Evolutionary conservation across 1,140 invertebrate species (phyloP), one percentile per base, ranked within the genome.

Genomic region (Ceratosolen fusciceps): DNA sequence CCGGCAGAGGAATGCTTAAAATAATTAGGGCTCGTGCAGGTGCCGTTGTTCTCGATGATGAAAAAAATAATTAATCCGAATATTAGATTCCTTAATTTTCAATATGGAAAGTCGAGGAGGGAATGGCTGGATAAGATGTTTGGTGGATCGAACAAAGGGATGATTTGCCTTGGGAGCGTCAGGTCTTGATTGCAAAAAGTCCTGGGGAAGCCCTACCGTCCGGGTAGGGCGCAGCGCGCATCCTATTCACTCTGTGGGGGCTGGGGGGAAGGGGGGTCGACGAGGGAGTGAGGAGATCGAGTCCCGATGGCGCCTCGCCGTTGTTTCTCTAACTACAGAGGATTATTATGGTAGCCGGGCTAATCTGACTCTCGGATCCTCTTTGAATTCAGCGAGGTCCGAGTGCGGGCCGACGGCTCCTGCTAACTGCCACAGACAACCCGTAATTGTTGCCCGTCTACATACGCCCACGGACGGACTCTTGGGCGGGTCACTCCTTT

Each of bases 281-380:
- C 39, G 39, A 7, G 12, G 12, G 39, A 65, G 16, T 14, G 47
- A 52, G 16, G n/a, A 31, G 10, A 34, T 24, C 31, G 10, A 37
- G 37, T 75, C 60, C 49, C 60, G 39, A 31, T 24, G 14, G 43
- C n/a, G 3, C 14, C 19, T 58, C n/a, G 5, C 19, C n/a, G 5
- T 8, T 39, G 37, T 60, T 43, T 58, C 71, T 60, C 56, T 12
- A 24, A 7, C 56, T 60, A 26, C 26, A 3, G 52, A 56, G 78
- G 62, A 81, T 83, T 81, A 83, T 83, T 82, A 81, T 78, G 62
- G 62, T 62, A 71, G 68, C 54, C 81, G 71, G 26, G 74, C 75
- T 82, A 85, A 82, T 82, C 54, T 77, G 37, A 19, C 52, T 52
- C 37, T 16, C 47, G n/a, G n/a, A 77, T 77, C 37, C 67, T 14